These are phyloP conservation scores for Platycheirus rosarum DNA, from an alignment of 2,888 invertebrate species.

Conservation along the genomic window DNA sequence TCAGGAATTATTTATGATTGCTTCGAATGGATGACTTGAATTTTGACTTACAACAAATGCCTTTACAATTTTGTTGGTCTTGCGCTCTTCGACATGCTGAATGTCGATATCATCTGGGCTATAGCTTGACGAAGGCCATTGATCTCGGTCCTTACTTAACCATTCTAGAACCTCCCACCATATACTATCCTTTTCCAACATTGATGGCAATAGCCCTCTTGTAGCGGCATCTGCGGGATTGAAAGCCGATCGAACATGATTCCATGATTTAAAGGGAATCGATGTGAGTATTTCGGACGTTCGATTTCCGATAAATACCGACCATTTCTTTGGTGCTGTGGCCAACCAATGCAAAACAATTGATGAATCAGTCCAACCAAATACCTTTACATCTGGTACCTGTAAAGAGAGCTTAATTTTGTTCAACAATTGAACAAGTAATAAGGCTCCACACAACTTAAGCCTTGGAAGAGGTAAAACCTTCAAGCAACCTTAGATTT, in stretches of 20 bases:
- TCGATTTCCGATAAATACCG: slow-evolving; percentile 28
- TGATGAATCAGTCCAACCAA: slow-evolving; percentile 25
- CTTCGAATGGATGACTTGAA: background rate
- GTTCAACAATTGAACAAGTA: slow-evolving; percentile 41
- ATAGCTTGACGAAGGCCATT: slow-evolving; percentile 5
- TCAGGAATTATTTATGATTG: slow-evolving; percentile 3
- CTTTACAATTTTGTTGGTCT: background rate
- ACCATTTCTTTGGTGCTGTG: slow-evolving; percentile 22
- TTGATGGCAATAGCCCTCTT: slow-evolving; percentile 19
- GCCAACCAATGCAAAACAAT: too few species aligned
- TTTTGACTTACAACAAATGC: slow-evolving; percentile 1
- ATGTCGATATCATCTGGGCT: background rate
- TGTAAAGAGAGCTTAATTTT: slow-evolving; percentile 33
- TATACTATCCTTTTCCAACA: background rate
- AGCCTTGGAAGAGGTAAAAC: slow-evolving; percentile 50
- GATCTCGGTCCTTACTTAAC: background rate
- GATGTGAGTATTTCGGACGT: slow-evolving; percentile 18
- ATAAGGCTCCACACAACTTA: too few species aligned
- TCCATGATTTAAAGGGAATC: slow-evolving; percentile 42
- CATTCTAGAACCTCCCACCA: slow-evolving; percentile 38
- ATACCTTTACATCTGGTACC: background rate
- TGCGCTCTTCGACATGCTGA: slow-evolving; percentile 17
- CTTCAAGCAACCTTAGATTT: slow-evolving; percentile 51
- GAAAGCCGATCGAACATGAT: slow-evolving; percentile 19
- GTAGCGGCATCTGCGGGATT: slow-evolving; percentile 56